Base-by-base conservation (phyloP, 2,113 vertebrate genomes). In the Mohoua ochrocephala region DNA sequence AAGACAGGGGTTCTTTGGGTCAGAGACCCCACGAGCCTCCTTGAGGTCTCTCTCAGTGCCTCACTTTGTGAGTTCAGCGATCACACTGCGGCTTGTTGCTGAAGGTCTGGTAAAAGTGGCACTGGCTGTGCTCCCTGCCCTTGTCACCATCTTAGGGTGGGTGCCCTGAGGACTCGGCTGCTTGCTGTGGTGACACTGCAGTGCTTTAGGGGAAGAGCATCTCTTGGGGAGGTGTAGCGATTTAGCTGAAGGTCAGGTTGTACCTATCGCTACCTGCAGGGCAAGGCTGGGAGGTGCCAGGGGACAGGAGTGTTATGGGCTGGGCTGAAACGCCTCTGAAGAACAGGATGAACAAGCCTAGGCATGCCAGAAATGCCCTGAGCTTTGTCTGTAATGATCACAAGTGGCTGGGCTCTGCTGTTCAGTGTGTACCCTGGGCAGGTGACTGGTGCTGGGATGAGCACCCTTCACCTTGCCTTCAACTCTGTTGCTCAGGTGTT, bases 321-420 rank as follows among this genome's bases (percentile, higher is more conserved):
- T 74, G 68, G 80, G 69, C 64, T 67, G 73, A 70, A 93, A 87
- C 33, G 33, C 52, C 47, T 59, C 81, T 87, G 69, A 67, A 67
- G 87, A 87, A 87, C 84, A 89, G 87, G 93, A 81, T 22, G 47
- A 87, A 87, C 84, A 78, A 73, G 90, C 31, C 73, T 2, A 78
- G 81, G 89, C 73, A 87, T 8, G 74, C 61, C 84, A 95, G 84
- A 81, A 91, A 71, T n/a, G 56, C 90, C 69, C 82, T 8, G 44
- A 91, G 65, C 22, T 63, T 70, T 60, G 59, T 26, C 81, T 54
- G 20, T 14, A 30, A 35, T 2, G 39, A 63, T 39, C 39, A 56
- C 39, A 22, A 60, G 73, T 1, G 21, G 11, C 52, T 71, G 81
- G 15, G 65, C 49, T 84, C 35, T 52, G 90, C 60, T 47, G 50